Percentiles rank a stretch among this genome's conserved stretches.
phyloP scores from a whole-genome alignment of 1,140 invertebrate species.

The Listronotus bonariensis region DNA sequence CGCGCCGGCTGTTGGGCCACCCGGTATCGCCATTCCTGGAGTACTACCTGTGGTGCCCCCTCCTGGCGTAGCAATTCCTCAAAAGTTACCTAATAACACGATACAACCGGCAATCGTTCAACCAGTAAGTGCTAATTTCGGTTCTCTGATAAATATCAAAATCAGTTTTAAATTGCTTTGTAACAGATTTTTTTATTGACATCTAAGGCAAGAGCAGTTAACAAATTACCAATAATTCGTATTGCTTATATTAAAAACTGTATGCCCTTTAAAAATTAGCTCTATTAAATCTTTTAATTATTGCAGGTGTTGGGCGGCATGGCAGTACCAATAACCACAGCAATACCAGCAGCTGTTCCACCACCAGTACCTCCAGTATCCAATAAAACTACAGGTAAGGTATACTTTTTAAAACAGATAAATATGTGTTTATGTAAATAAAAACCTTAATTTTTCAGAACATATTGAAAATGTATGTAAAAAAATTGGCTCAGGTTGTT shows the following conservation, averaged over 20 bases:
- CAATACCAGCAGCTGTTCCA: background rate
- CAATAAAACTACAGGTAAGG: constrained; percentile 27
- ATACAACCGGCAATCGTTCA: constrained; percentile 59
- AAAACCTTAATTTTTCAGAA: too few species aligned
- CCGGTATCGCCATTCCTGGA: constrained; percentile 60
- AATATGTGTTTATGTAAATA: too few species aligned
- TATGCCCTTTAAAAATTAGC: too few species aligned
- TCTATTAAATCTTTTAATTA: background rate
- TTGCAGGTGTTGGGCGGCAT: constrained; percentile 1
- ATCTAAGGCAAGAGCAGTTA: too few species aligned
- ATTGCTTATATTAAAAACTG: too few species aligned
- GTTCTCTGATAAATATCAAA: too few species aligned
- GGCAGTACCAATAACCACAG: background rate
- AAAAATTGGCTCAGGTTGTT: too few species aligned
- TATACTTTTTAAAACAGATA: too few species aligned
- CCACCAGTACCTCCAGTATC: constrained; percentile 15
- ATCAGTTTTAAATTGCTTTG: too few species aligned
- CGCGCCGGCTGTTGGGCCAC: constrained; percentile 55
- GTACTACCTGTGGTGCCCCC: constrained; percentile 57
- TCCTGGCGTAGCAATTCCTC: constrained; percentile 60
- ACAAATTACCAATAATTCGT: too few species aligned
- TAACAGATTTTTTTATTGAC: too few species aligned
- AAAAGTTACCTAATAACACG: constrained; percentile 35
- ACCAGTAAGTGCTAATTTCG: constrained; percentile 18
- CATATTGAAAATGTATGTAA: too few species aligned